Evolutionary conservation across 1,140 invertebrate genomes (phyloP), one percentile per base, ranked within the genome.

Genomic region (Leptoteleia sp.): DNA sequence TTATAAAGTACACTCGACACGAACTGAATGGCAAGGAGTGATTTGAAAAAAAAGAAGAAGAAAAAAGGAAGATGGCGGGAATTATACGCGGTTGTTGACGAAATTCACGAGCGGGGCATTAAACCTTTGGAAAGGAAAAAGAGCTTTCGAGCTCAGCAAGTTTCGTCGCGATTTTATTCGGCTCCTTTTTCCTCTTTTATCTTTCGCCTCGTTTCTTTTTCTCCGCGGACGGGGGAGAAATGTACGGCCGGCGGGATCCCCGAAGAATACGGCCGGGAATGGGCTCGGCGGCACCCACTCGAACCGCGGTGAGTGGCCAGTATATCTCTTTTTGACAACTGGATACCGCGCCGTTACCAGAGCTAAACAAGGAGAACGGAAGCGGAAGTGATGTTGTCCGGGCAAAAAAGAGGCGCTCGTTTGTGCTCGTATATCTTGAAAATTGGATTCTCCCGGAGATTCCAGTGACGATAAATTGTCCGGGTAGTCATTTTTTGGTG

Each of bases 281-380:
- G 61, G 47, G 17, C 29, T 33, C 38, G 12, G 7, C 42, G 33
- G 52, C 65, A 47, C 47, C 57, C 50, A 50, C 57, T 64, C 40
- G 45, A 57, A 54, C 52, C 59, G 38, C 75, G 37, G 5, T 61
- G 68, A 57, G 43, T 78, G 55, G 37, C 40, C 76, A 61, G 47
- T 78, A 72, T 72, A 71, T 71, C 68, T 72, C 67, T 38, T 78
- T 78, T 78, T 78, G 67, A 78, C 76, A 78, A 78, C 67, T 61
- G 43, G 76, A 72, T 72, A 48, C 61, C 67, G 40, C 52, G 35
- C 37, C 9, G 62, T 67, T 55, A 29, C 27, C 27, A 57, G 52
- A 61, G 27, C 54, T 62, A 72, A 72, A 78, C 76, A 67, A 72
- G 67, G 38, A 61, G 13, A 71, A 55, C 55, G 52, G 31, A 72